Base-by-base conservation (phyloP, 2,888 invertebrate species). In the Nowickia ferox region DNA sequence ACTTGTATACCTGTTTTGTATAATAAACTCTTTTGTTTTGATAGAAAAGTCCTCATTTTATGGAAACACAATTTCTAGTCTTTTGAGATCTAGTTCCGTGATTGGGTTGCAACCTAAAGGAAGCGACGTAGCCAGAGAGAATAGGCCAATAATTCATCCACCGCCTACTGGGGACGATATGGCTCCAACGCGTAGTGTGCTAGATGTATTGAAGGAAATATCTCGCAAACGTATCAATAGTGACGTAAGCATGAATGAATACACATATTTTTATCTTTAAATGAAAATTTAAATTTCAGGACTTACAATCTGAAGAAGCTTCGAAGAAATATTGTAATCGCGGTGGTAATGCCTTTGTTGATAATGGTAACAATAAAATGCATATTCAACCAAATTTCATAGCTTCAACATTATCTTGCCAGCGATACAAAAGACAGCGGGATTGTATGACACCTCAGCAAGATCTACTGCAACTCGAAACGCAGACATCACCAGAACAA, bases 191-290 rank as follows among this genome's bases (percentile, higher is more conserved):
- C 92, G 93, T 72, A 94, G 94, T 89, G 94, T 94, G 6, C 89
- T 94, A 48, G 94, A 94, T 89, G 94, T 94, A 15, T 89, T 94
- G 0, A 94, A 94, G 87, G 94, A 94, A 89, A 94, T 94, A 69
- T 94, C 94, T 1, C 91, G 94, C 38, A 94, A 94, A 89, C 91
- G 94, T 48, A 94, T 94, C 42, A 94, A 94, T 87, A 92, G 93
- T 57, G 93, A 91, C 87, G 94, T 93, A 89, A 89, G 61, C 30
- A 44, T 13, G 1, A 30, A 65, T 40, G 55, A 38, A 51, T 75
- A 40, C 53, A 75, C 1, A 1, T 72, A 19, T 38, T 59, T 55
- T 40, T n/a, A 30, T 46, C 10, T 53, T n/a, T 30, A 46, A 15
- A 65, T 2, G 51, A 8, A n/a, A 51, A 22, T 61, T 17, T 72